Percentiles rank a stretch among this genome's conserved stretches.
Conservation (phyloP, 2,888 invertebrate species). For the Drosophila austrosaltans region DNA sequence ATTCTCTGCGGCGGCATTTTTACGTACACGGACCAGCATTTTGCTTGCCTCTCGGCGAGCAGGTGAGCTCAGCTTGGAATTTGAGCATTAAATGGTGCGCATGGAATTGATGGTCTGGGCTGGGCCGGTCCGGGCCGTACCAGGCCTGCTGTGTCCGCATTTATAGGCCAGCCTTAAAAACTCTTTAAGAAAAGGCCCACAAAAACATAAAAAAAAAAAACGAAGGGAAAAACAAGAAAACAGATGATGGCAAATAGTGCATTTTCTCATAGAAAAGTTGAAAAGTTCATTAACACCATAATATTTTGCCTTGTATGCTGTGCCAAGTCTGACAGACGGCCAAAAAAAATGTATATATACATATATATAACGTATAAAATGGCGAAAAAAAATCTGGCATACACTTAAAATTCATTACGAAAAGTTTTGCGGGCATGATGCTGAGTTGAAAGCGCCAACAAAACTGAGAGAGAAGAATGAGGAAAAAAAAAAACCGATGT, state of each 20-base stretch:
- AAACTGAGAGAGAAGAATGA: constrained; percentile 21
- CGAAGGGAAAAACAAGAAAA: background rate
- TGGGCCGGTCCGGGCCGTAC: constrained; percentile 51
- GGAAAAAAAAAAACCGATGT: constrained; percentile 28
- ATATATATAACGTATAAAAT: constrained; percentile 22
- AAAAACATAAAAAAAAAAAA: background rate
- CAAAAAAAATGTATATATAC: constrained; percentile 30
- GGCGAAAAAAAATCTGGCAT: constrained; percentile 59
- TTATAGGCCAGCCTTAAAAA: constrained; percentile 14
- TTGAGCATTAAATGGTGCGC: constrained; percentile 75
- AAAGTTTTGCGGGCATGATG: constrained; percentile 65
- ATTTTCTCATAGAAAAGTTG: constrained; percentile 16
- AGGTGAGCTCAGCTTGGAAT: constrained; percentile 55
- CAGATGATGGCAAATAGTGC: constrained; percentile 30
- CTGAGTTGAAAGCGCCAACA: constrained; percentile 24
- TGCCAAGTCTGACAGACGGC: constrained; percentile 59
- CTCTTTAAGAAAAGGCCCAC: constrained; percentile 7
- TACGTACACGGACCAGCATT: constrained; percentile 70
- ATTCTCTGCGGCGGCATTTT: constrained; percentile 78
- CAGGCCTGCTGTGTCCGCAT: constrained; percentile 46
- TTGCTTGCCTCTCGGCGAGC: constrained; percentile 45
- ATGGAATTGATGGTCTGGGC: constrained; percentile 73
- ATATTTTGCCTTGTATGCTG: constrained; percentile 46
- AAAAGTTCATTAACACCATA: constrained; percentile 78
- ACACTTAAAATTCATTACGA: constrained; percentile 77